phyloP scores from a whole-genome alignment of 2,888 invertebrate genomes.

The Nomada ferruginata region DNA sequence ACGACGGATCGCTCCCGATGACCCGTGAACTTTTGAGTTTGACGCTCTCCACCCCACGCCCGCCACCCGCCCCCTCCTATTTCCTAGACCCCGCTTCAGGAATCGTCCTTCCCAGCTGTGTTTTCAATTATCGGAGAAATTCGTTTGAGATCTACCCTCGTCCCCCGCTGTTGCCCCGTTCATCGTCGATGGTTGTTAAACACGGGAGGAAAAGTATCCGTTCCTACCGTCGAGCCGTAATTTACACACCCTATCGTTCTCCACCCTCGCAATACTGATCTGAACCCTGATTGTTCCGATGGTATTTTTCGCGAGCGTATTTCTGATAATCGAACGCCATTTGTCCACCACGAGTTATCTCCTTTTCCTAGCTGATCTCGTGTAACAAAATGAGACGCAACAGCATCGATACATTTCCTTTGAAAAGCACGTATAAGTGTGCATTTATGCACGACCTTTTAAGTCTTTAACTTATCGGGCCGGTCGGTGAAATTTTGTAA shows the following conservation, averaged over 20 bases:
- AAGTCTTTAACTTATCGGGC: not conserved
- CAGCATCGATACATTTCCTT: not conserved
- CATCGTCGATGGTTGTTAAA: slow-evolving; percentile 29
- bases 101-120: slow-evolving; percentile 62
- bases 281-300: slow-evolving; percentile 9
- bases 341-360: slow-evolving; percentile 30
- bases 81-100: slow-evolving; percentile 13
- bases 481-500: not conserved
- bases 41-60: slow-evolving; percentile 46
- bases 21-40: slow-evolving; percentile 74
- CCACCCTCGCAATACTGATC: not conserved
- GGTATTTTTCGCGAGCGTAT: slow-evolving; percentile 20
- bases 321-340: slow-evolving; percentile 30
- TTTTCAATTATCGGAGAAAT: slow-evolving; percentile 71
- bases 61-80: slow-evolving; percentile 5
- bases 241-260: slow-evolving; percentile 17
- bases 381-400: not conserved
- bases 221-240: slow-evolving; percentile 22
- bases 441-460: not conserved
- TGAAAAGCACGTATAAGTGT: not conserved
- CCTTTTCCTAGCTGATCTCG: not conserved
- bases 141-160: slow-evolving; percentile 46
- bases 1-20: slow-evolving; percentile 65
- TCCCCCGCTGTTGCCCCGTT: not conserved
- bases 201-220: slow-evolving; percentile 20